phyloP scores from a whole-genome alignment of 2,888 invertebrate genomes.

The Eurytoma adleriae region DNA sequence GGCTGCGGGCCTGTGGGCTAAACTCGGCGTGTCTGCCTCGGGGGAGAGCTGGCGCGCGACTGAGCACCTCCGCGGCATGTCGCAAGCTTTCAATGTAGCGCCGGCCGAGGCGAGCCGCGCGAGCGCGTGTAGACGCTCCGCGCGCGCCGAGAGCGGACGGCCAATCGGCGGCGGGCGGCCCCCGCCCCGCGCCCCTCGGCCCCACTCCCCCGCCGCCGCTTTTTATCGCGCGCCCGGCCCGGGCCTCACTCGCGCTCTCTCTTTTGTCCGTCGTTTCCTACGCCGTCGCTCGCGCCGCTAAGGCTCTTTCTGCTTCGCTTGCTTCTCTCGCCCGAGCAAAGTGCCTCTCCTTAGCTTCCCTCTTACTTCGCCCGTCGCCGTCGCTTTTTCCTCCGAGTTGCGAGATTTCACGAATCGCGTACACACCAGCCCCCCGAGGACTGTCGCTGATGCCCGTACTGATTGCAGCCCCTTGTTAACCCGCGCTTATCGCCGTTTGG shows the following conservation, averaged over 20 bases:
- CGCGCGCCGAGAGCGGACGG: constrained; percentile 63
- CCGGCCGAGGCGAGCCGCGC: background rate
- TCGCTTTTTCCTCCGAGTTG: too few species aligned
- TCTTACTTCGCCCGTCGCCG: too few species aligned
- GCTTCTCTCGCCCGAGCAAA: background rate
- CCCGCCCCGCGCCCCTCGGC: constrained; percentile 75
- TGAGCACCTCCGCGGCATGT: constrained; percentile 72
- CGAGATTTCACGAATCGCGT: too few species aligned
- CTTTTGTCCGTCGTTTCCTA: constrained; percentile 32
- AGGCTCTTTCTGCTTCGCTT: background rate
- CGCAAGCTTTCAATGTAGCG: constrained; percentile 74
- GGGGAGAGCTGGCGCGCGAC: constrained; percentile 74
- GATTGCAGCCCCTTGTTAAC: too few species aligned
- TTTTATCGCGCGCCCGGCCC: constrained; percentile 14
- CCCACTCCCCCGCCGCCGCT: background rate
- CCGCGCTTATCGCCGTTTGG: too few species aligned
- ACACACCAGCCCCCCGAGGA: too few species aligned
- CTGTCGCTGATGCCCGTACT: too few species aligned
- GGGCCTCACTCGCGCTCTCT: constrained; percentile 14
- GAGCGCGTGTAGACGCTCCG: constrained; percentile 65
- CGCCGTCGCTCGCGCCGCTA: background rate
- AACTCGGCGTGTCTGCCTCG: constrained; percentile 14
- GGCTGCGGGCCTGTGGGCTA: background rate
- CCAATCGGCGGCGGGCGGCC: constrained; percentile 60
- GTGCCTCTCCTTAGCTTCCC: background rate